Conservation (phyloP, 2,888 invertebrate genomes). For the Cordilura impudica region DNA sequence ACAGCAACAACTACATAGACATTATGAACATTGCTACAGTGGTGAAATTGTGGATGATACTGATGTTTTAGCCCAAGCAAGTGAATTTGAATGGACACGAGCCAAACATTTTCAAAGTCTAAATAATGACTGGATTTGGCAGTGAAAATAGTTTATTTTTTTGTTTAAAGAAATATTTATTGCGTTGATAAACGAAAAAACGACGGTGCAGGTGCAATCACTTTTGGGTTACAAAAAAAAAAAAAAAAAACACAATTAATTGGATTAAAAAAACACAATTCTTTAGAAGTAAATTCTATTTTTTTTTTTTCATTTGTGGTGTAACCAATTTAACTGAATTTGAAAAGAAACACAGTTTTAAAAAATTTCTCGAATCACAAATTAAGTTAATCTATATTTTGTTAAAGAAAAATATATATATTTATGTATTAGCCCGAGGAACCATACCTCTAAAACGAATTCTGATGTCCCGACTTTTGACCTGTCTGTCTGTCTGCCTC, state of each 20-base stretch:
- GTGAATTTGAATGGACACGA: slow-evolving; percentile 69
- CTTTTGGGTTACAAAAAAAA: background rate
- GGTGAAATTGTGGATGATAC: slow-evolving; percentile 40
- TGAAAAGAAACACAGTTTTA: background rate
- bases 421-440: too few relatives aligned
- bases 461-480: too few relatives aligned
- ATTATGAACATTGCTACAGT: slow-evolving; percentile 42
- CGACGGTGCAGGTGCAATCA: background rate
- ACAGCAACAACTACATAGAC: slow-evolving; percentile 32
- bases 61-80: slow-evolving; percentile 52
- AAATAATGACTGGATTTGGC: slow-evolving; percentile 73
- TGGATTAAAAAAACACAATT: background rate
- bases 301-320: background rate
- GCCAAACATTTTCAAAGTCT: slow-evolving; percentile 67
- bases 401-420: too few relatives aligned
- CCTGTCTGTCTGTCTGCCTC: too few relatives aligned
- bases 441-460: too few relatives aligned
- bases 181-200: background rate
- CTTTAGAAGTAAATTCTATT: background rate
- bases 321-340: background rate
- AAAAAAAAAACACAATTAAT: too few relatives aligned
- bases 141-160: slow-evolving; percentile 66
- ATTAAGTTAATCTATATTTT: too few relatives aligned
- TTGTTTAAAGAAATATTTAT: slow-evolving; percentile 7
- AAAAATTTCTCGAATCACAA: too few relatives aligned